Percentiles rank a stretch among this genome's conserved stretches.
phyloP scores from a whole-genome alignment of 2,797 vertebrate species.

The Corythornis leucogaster region DNA sequence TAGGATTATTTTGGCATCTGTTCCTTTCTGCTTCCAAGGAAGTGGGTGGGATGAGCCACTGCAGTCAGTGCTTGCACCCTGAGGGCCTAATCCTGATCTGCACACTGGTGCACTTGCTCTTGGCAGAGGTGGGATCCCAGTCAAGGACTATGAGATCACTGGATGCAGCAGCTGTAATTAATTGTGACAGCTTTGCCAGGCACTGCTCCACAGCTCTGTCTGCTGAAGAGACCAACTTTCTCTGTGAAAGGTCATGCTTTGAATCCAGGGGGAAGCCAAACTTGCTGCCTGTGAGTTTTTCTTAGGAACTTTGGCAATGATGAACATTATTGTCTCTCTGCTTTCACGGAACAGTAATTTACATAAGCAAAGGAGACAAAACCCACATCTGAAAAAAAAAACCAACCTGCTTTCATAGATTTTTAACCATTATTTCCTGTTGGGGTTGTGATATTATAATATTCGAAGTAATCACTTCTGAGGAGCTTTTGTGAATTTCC shows the following conservation, averaged over 20 bases:
- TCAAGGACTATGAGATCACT: neutral
- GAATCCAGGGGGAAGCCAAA: neutral
- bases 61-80: neutral
- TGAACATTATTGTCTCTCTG: neutral
- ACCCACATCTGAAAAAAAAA: conserved; percentile 19
- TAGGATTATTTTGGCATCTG: neutral
- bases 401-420: conserved; percentile 19
- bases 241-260: neutral
- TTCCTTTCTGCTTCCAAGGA: neutral
- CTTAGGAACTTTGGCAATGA: neutral
- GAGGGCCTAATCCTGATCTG: neutral
- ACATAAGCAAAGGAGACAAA: conserved; percentile 46
- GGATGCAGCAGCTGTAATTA: neutral
- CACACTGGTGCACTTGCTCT: fast-evolving
- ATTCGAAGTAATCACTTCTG: conserved; percentile 61
- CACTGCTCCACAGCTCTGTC: fast-evolving
- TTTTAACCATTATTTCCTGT: conserved; percentile 72
- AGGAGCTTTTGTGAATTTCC: conserved; percentile 69
- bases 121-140: neutral
- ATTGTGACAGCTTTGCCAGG: neutral
- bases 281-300: neutral
- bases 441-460: conserved; percentile 12
- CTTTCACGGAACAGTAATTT: neutral
- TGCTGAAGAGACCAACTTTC: neutral
- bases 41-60: fast-evolving